Percentiles rank a stretch among this genome's conserved stretches.
phyloP scores from a whole-genome alignment of 2,888 invertebrate species.

The Spisula solida region DNA sequence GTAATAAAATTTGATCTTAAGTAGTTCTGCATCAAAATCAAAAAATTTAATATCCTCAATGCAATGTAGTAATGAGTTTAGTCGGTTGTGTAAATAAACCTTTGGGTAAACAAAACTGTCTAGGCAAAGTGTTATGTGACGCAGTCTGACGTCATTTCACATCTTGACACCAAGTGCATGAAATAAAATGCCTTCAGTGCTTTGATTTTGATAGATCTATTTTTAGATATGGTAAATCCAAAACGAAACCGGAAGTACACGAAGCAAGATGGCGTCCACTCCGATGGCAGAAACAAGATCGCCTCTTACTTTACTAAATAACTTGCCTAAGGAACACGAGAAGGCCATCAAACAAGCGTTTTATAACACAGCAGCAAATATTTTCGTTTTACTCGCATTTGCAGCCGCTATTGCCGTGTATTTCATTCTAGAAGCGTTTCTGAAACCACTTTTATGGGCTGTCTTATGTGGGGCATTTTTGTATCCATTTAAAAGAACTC shows the following conservation, averaged over 20 bases:
- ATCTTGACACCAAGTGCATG: too few relatives aligned
- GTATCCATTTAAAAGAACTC: slow-evolving; percentile 96
- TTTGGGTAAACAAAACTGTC: too few relatives aligned
- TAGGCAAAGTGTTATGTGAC: too few relatives aligned
- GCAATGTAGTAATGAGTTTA: too few relatives aligned
- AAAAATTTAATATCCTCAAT: too few relatives aligned
- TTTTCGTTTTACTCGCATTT: slow-evolving; percentile 91
- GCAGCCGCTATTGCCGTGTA: slow-evolving; percentile 89
- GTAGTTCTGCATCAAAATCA: too few relatives aligned
- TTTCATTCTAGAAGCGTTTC: slow-evolving; percentile 93
- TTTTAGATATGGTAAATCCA: slow-evolving; percentile 39
- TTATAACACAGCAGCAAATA: slow-evolving; percentile 95
- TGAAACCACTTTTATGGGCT: slow-evolving; percentile 98
- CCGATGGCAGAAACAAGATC: slow-evolving; percentile 63
- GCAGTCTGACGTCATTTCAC: too few relatives aligned
- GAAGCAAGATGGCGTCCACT: slow-evolving; percentile 68
- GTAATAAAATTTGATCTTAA: too few relatives aligned
- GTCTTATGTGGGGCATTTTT: slow-evolving; percentile 97
- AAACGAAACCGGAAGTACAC: slow-evolving; percentile 44
- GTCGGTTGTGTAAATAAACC: too few relatives aligned
- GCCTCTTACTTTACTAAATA: slow-evolving; percentile 69
- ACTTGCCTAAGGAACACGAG: slow-evolving; percentile 89
- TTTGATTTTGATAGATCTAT: slow-evolving; percentile 19
- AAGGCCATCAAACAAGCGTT: slow-evolving; percentile 97
- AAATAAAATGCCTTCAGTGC: too few relatives aligned